Evolutionary conservation across 1,140 invertebrate species (phyloP).

Genomic region (Dendrolimus kikuchii): DNA sequence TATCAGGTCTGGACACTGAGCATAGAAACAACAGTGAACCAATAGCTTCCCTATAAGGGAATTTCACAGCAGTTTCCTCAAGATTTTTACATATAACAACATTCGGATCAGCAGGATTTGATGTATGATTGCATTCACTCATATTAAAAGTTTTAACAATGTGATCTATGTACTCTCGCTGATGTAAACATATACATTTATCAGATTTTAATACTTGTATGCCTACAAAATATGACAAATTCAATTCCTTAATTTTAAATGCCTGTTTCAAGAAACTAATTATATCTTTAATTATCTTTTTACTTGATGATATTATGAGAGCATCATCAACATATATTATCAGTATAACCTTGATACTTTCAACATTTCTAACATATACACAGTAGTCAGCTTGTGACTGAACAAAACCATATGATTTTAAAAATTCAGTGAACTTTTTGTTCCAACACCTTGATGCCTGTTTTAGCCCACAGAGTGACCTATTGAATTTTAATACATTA

Average conservation of each 20-base stretch:
- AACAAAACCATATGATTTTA: slow-evolving; percentile 25
- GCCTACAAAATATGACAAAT: slow-evolving; percentile 17
- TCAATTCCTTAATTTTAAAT: slow-evolving; percentile 22
- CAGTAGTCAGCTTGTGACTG: slow-evolving; percentile 25
- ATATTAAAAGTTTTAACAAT: no score
- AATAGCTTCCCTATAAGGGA: slow-evolving; percentile 11
- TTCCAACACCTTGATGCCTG: slow-evolving; percentile 35
- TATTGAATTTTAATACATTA: slow-evolving; percentile 20
- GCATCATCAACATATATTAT: slow-evolving; percentile 15
- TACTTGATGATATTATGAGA: slow-evolving; percentile 7
- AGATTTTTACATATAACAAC: no score
- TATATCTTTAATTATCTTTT: slow-evolving; percentile 10
- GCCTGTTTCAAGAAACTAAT: slow-evolving; percentile 15
- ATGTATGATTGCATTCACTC: no score
- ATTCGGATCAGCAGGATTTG: no score
- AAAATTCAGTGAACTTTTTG: slow-evolving; percentile 27
- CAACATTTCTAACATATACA: slow-evolving; percentile 19
- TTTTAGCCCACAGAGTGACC: slow-evolving; percentile 31
- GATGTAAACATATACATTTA: slow-evolving; percentile 5
- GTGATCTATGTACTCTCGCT: no score
- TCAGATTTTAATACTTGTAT: slow-evolving; percentile 8
- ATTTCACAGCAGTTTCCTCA: no score
- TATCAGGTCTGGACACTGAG: slow-evolving; percentile 1
- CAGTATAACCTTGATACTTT: slow-evolving; percentile 6
- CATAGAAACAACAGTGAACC: slow-evolving; percentile 3